Evolutionary conservation across 2,888 invertebrate genomes (phyloP).

Genomic region (Falcaria lacertinaria): DNA sequence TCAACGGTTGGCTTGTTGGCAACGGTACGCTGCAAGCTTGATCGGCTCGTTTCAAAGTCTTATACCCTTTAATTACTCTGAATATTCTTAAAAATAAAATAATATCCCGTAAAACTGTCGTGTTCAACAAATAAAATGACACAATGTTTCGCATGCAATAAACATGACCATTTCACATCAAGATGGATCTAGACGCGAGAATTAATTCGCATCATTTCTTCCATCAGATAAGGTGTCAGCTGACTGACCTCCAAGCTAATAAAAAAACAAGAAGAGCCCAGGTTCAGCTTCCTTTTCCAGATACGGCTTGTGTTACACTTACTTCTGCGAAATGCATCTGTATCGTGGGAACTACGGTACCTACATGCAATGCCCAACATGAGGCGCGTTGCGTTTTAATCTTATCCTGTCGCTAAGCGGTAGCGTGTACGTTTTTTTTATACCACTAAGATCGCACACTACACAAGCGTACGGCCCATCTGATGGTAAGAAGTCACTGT

Average conservation of each 20-base stretch:
- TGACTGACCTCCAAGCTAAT: constrained; percentile 27
- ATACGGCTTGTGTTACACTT: constrained; percentile 1
- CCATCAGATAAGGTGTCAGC: constrained; percentile 8
- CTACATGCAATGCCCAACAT: neutral
- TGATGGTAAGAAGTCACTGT: too few relatives aligned
- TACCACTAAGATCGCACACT: too few relatives aligned
- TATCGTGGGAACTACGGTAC: neutral
- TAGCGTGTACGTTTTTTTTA: too few relatives aligned
- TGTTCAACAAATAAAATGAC: neutral
- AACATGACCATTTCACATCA: constrained; percentile 11
- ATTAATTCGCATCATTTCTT: constrained; percentile 32
- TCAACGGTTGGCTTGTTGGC: too few relatives aligned
- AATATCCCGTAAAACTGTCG: too few relatives aligned
- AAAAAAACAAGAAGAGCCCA: constrained; percentile 25
- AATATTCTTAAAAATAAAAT: too few relatives aligned
- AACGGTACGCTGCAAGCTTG: too few relatives aligned
- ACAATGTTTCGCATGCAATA: neutral
- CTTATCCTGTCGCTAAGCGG: too few relatives aligned
- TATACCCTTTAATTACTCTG: too few relatives aligned
- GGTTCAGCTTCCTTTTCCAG: constrained; percentile 23
- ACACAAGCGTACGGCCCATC: too few relatives aligned
- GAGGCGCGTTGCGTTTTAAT: neutral
- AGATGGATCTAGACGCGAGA: constrained; percentile 35
- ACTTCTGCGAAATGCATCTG: constrained; percentile 27
- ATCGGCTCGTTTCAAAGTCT: too few relatives aligned